Percentiles rank a stretch among this genome's conserved stretches.
phyloP scores from a whole-genome alignment of 2,888 invertebrate species.

The Ormyrus thymus region DNA sequence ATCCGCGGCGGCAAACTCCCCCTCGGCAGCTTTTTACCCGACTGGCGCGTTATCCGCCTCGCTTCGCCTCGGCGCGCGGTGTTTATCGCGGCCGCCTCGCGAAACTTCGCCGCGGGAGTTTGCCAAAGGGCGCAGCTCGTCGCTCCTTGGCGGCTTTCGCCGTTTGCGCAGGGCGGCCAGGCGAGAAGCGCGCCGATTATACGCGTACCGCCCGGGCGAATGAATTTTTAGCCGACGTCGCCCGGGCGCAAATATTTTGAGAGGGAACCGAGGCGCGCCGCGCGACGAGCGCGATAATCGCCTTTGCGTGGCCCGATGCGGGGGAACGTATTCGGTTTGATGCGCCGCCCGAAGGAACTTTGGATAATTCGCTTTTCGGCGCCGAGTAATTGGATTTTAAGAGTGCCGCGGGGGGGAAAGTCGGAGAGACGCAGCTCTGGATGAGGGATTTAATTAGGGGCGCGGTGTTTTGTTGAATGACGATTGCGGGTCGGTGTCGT shows the following conservation, averaged over 20 bases:
- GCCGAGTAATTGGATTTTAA: too few relatives aligned
- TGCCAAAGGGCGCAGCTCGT: not conserved
- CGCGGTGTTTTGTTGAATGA: too few relatives aligned
- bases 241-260: conserved; percentile 9
- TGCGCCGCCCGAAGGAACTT: not conserved
- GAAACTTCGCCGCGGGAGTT: conserved; percentile 1
- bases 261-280: not conserved
- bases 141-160: too few relatives aligned
- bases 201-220: not conserved
- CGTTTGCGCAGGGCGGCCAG: not conserved
- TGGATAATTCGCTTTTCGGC: not conserved
- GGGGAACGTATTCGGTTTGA: not conserved
- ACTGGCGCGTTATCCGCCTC: too few relatives aligned
- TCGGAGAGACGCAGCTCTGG: too few relatives aligned
- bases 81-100: not conserved
- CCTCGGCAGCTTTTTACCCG: too few relatives aligned
- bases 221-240: conserved; percentile 18
- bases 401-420: too few relatives aligned
- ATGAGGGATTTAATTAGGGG: too few relatives aligned
- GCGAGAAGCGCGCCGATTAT: conserved; percentile 24
- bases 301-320: not conserved
- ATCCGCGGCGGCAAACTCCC: too few relatives aligned
- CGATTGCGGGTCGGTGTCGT: too few relatives aligned
- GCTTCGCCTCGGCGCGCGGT: too few relatives aligned
- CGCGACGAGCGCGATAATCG: not conserved